A percentile compares a stretch with the other conserved stretches of the same genome.
Evolutionary conservation across 2,113 vertebrate genomes (phyloP).

Genomic region (Salvelinus namaycush): DNA sequence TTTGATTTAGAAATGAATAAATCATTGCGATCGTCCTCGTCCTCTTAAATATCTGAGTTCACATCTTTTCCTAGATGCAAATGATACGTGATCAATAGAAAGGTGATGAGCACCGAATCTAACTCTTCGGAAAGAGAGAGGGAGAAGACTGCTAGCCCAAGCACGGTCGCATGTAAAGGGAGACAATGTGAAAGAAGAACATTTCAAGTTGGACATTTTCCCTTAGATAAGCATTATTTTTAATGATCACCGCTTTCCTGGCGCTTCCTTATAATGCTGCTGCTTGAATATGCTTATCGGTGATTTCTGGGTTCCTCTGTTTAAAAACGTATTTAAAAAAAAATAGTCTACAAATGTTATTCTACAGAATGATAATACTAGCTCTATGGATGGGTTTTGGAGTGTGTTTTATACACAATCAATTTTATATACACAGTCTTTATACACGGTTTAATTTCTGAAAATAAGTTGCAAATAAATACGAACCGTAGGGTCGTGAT

Average conservation of each 20-base stretch:
- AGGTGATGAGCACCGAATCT: conserved; percentile 75
- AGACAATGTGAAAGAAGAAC: conserved; percentile 65
- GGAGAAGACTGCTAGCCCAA: conserved; percentile 67
- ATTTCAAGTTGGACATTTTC: conserved; percentile 73
- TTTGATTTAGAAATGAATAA: conserved; percentile 97
- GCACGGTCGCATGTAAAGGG: conserved; percentile 56
- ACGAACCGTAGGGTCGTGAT: conserved; percentile 52
- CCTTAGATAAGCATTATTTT: conserved; percentile 79
- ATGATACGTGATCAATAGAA: conserved; percentile 96
- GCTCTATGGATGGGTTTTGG: conserved; percentile 11
- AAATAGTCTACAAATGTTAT: conserved; percentile 53
- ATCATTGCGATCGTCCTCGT: conserved; percentile 96
- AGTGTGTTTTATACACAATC: conserved; percentile 26
- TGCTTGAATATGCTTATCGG: conserved; percentile 60
- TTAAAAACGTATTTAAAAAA: conserved; percentile 26
- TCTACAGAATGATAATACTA: conserved; percentile 47
- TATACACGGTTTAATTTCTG: conserved; percentile 38
- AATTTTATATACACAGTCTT: conserved; percentile 16
- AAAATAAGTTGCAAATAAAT: conserved; percentile 61
- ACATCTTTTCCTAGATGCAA: conserved; percentile 93
- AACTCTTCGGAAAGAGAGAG: conserved; percentile 53
- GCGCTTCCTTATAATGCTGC: conserved; percentile 42
- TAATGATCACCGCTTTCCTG: conserved; percentile 66
- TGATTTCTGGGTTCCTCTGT: conserved; percentile 53
- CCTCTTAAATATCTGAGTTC: conserved; percentile 92